Percentiles rank a stretch among this genome's conserved stretches.
These are phyloP conservation scores for Agriopis aurantiaria DNA, from an alignment of 2,888 invertebrate genomes.

Conservation along the genomic window DNA sequence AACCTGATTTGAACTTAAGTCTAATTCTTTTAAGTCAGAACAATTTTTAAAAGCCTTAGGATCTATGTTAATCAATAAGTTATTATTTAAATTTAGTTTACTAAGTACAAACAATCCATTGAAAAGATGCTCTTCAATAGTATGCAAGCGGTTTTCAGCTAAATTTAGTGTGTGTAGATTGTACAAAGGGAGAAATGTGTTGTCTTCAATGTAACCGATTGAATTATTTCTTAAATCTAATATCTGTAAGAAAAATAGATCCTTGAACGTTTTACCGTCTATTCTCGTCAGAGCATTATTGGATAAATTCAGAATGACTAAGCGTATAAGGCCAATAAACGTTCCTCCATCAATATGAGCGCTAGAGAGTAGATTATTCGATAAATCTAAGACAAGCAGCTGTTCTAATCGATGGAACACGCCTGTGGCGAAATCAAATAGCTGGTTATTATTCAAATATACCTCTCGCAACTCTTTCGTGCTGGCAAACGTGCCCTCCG, in stretches of 20 bases:
- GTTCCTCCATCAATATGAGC: constrained; percentile 94
- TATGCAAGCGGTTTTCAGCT: constrained; percentile 94
- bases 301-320: constrained; percentile 94
- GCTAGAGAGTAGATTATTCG: constrained; percentile 94
- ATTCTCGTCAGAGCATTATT: constrained; percentile 94
- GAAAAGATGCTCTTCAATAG: constrained; percentile 92
- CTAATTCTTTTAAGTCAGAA: constrained; percentile 94
- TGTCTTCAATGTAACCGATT: constrained; percentile 94
- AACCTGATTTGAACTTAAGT: constrained; percentile 94
- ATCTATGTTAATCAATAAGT: constrained; percentile 92
- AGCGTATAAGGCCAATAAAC: constrained; percentile 93
- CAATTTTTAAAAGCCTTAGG: constrained; percentile 94
- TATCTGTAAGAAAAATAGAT: constrained; percentile 94
- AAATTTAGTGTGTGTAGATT: constrained; percentile 96
- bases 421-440: constrained; percentile 93
- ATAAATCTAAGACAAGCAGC: constrained; percentile 94
- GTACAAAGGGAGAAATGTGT: constrained; percentile 94
- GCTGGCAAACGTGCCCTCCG: constrained; percentile 93
- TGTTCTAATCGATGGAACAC: constrained; percentile 94
- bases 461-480: constrained; percentile 94
- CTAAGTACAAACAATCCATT: constrained; percentile 94
- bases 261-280: constrained; percentile 94
- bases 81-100: constrained; percentile 94
- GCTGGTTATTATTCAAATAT: constrained; percentile 94
- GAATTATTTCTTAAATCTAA: constrained; percentile 95